Evolutionary conservation across 2,888 invertebrate species (phyloP), one percentile per base, ranked within the genome.

Genomic region (Ctenicera cuprea): DNA sequence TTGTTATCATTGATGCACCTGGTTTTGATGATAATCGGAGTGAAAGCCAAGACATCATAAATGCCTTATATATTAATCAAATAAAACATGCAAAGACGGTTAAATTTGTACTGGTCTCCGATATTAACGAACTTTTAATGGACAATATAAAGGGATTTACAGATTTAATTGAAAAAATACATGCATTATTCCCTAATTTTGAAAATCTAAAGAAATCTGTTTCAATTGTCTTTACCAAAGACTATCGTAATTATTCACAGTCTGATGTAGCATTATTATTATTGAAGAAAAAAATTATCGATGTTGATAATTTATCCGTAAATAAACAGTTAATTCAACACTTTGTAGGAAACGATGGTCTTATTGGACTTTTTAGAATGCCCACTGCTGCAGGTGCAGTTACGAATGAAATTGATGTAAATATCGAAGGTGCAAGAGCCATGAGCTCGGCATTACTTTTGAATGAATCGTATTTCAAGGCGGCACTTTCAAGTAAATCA

Each of bases 21-120:
- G 70, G 70, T 18, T 70, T 70, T 54, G 63, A 54, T 33, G 70
- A 70, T 54, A 70, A 70, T 8, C 16, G 54, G 22, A 33, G 70
- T n/a, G 12, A 48, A 20, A 20, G 18, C 1, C 70, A 70, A 52
- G 63, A 70, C 18, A 70, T 70, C 8, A 54, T 54, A 41, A 70
- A 70, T 43, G 52, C 70, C 3, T 33, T 70, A 12, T 70, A 63
- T 22, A 54, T 70, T 9, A 52, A 52, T 41, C 64, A 64, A 26
- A 18, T 70, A 4, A 63, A 70, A 33, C 26, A 43, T 54, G 59
- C 61, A 3, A 50, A 45, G 18, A 70, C 22, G 3, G 33, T 70
- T 7, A 62, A 64, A 20, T 70, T 70, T 11, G 63, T 70, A 7
- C 16, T 70, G 12, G 70, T 70, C 9, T 62, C 12, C 1, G 70